Evolutionary conservation across 1,140 invertebrate species (phyloP).

Genomic region (Megathymus violae): DNA sequence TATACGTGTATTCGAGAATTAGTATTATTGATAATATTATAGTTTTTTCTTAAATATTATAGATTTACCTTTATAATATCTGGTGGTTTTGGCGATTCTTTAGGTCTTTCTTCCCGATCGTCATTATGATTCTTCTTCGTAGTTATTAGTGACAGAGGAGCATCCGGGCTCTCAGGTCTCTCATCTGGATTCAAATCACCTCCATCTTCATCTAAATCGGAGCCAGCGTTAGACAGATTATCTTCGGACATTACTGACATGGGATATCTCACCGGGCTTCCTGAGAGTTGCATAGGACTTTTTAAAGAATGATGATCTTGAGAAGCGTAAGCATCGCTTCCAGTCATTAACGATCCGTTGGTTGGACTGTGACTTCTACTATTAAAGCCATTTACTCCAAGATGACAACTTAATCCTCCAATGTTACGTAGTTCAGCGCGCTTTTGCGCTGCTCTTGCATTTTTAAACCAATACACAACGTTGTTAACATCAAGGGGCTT

Average conservation of each 20-base stretch:
- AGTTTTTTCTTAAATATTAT: constrained; percentile 28
- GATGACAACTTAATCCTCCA: constrained; percentile 82
- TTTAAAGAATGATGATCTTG: constrained; percentile 84
- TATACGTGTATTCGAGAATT: not conserved
- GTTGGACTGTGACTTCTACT: constrained; percentile 86
- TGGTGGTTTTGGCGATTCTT: constrained; percentile 79
- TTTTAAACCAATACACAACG: constrained; percentile 99
- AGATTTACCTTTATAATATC: constrained; percentile 82
- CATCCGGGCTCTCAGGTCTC: constrained; percentile 86
- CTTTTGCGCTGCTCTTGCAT: constrained; percentile 97
- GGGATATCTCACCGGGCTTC: constrained; percentile 78
- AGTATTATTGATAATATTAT: constrained; percentile 18
- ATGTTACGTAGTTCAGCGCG: constrained; percentile 90
- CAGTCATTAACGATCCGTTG: constrained; percentile 83
- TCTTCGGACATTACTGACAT: constrained; percentile 85
- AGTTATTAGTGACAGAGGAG: constrained; percentile 87
- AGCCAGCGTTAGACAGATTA: constrained; percentile 84
- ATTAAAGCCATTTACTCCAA: constrained; percentile 86
- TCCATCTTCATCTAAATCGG: constrained; percentile 86
- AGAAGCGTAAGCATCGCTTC: constrained; percentile 81
- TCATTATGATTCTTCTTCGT: constrained; percentile 79
- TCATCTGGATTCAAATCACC: constrained; percentile 82
- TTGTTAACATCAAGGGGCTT: constrained; percentile 98
- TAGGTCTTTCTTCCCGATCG: constrained; percentile 63
- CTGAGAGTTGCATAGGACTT: constrained; percentile 78